A percentile compares a stretch with the other conserved stretches of the same genome.
These are phyloP conservation scores for Sinocyclocheilus maitianheensis DNA, from an alignment of 2,113 vertebrate genomes.

Conservation along the genomic window DNA sequence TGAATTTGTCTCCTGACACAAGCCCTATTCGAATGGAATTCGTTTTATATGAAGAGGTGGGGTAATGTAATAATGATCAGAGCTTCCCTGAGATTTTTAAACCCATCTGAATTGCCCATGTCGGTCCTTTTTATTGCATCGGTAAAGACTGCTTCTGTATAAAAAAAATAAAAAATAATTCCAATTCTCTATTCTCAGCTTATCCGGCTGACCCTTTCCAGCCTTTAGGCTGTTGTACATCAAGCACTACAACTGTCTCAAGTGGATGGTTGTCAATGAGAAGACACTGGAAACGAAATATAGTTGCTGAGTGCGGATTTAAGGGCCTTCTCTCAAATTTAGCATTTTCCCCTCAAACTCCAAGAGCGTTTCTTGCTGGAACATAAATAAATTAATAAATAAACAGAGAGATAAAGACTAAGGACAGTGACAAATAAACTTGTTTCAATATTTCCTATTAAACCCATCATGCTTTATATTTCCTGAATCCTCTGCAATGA, in stretches of 20 bases:
- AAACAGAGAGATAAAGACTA: not conserved
- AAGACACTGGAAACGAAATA: not conserved
- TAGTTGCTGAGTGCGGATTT: not conserved
- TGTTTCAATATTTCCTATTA: not conserved
- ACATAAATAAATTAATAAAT: not conserved
- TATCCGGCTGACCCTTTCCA: not conserved
- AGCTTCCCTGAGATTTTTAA: not conserved
- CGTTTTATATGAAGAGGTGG: constrained; percentile 22
- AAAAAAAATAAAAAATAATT: not conserved
- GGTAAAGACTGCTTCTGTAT: not conserved
- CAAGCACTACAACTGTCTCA: not conserved
- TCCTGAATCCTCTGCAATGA: not conserved
- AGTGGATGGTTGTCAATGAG: constrained; percentile 6
- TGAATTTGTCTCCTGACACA: not conserved
- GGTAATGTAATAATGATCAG: not conserved
- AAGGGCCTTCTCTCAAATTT: not conserved
- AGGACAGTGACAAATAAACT: not conserved
- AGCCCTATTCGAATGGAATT: not conserved
- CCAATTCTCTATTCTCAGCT: not conserved
- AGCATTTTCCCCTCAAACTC: not conserved
- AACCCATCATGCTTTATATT: not conserved
- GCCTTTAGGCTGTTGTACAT: not conserved
- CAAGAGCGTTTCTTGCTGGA: not conserved
- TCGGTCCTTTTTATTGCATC: not conserved
- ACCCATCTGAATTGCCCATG: not conserved